These are phyloP conservation scores for Nothocercus nigrocapillus DNA, from an alignment of 2,113 vertebrate species.

Conservation along the genomic window DNA sequence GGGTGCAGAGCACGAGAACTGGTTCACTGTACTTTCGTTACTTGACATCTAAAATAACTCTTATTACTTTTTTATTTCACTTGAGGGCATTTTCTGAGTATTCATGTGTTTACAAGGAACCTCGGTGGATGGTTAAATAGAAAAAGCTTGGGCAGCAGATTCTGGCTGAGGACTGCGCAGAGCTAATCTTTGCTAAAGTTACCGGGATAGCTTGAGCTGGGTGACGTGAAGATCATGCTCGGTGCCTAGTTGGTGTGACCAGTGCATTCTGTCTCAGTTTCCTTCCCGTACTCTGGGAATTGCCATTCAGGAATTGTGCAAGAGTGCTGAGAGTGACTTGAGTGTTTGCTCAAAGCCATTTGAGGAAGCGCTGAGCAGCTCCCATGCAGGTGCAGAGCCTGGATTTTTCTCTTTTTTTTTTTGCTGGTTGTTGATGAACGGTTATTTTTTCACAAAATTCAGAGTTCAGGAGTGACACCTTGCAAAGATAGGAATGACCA, in stretches of 20 bases:
- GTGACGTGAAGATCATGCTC: background rate
- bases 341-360: background rate
- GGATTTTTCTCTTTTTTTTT: background rate
- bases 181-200: background rate
- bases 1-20: background rate
- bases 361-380: background rate
- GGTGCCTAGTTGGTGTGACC: background rate
- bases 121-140: background rate
- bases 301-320: background rate
- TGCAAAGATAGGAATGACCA: background rate
- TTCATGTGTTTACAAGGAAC: constrained; percentile 9
- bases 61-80: constrained; percentile 62
- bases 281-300: background rate
- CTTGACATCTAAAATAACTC: constrained; percentile 23
- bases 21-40: constrained; percentile 7
- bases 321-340: background rate
- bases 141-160: background rate
- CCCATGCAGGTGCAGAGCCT: background rate
- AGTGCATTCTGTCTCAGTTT: background rate
- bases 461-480: background rate
- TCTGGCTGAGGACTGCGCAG: background rate
- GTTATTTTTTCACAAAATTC: background rate
- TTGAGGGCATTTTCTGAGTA: constrained; percentile 15
- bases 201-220: background rate
- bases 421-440: background rate